A percentile compares a stretch with the other conserved stretches of the same genome.
Conservation (phyloP, 1,140 invertebrate genomes). For the Lethocerus indicus region DNA sequence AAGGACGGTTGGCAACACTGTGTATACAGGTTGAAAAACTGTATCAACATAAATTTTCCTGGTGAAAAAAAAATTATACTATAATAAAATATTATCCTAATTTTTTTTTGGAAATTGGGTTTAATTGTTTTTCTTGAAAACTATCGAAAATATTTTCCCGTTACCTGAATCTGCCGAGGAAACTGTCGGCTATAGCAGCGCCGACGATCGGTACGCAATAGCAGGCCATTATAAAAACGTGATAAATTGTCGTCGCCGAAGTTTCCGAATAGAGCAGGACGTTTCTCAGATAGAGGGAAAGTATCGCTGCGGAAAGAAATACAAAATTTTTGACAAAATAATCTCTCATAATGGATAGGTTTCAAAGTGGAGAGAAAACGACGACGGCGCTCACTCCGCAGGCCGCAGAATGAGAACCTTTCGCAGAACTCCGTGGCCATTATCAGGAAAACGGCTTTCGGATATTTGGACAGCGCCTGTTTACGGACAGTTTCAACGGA, state of each 20-base stretch:
- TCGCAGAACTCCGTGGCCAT: constrained; percentile 80
- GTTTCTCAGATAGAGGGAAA: constrained; percentile 57
- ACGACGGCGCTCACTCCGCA: constrained; percentile 49
- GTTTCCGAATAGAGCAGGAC: constrained; percentile 44
- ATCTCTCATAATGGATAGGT: not conserved
- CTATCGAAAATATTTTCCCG: too few relatives aligned
- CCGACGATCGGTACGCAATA: constrained; percentile 71
- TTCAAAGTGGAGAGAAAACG: not conserved
- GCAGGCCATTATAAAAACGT: constrained; percentile 60
- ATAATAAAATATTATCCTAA: too few relatives aligned
- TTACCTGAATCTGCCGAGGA: constrained; percentile 54
- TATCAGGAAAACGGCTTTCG: constrained; percentile 59
- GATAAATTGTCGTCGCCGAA: constrained; percentile 55
- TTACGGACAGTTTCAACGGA: too few relatives aligned
- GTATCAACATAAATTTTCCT: too few relatives aligned
- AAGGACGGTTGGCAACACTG: too few relatives aligned
- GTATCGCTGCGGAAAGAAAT: constrained; percentile 40
- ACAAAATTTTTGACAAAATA: not conserved
- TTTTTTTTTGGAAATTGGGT: too few relatives aligned
- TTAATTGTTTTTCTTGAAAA: too few relatives aligned
- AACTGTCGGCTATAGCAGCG: constrained; percentile 69
- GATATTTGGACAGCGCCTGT: constrained; percentile 28
- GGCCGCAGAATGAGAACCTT: constrained; percentile 72
- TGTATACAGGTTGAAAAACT: too few relatives aligned
- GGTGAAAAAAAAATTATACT: too few relatives aligned